Conservation (phyloP, 2,113 vertebrate species). For the Festucalex cinctus region DNA sequence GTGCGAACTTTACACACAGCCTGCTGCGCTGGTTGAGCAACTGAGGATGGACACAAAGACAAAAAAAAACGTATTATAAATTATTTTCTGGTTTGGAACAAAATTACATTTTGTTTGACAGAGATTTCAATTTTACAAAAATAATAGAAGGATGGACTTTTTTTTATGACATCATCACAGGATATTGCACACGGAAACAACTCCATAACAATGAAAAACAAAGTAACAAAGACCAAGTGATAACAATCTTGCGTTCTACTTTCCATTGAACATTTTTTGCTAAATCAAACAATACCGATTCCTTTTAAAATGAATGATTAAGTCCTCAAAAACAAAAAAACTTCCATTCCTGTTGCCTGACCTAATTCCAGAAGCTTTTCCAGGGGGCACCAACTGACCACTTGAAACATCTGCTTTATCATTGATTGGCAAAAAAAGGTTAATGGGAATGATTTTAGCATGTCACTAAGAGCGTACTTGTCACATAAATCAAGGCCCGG, state of each 20-base stretch:
- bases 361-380: not conserved
- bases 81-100: too few relatives aligned
- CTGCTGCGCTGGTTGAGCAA: slow-evolving; percentile 82
- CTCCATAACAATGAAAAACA: not conserved
- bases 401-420: slow-evolving; percentile 36
- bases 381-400: not conserved
- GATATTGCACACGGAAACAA: not conserved
- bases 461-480: slow-evolving; percentile 26
- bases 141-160: too few relatives aligned
- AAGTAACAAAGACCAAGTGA: not conserved
- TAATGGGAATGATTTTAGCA: slow-evolving; percentile 29
- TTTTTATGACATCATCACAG: not conserved
- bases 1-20: slow-evolving; percentile 91
- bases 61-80: not conserved
- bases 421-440: slow-evolving; percentile 15
- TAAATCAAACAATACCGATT: not conserved
- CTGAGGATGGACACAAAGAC: slow-evolving; percentile 40
- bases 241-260: not conserved
- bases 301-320: not conserved
- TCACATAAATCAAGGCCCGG: slow-evolving; percentile 43
- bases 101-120: not conserved
- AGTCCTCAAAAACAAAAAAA: not conserved
- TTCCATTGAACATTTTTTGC: not conserved
- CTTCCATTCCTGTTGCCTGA: not conserved
- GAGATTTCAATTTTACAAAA: not conserved